Evolutionary conservation across 2,797 vertebrate species (phyloP), one percentile per base, ranked within the genome.

Genomic region (Lithobates pipiens): DNA sequence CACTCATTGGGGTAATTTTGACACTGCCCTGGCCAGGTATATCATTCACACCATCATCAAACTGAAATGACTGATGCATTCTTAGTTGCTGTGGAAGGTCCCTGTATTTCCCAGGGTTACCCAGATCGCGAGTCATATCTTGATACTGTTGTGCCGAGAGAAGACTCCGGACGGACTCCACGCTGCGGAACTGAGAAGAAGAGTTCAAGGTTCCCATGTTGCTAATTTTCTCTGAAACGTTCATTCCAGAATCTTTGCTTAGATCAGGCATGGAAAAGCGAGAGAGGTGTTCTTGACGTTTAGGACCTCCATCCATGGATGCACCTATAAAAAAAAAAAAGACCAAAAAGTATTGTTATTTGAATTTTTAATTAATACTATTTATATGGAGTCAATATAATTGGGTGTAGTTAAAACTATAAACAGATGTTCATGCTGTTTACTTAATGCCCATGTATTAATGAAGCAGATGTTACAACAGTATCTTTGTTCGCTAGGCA

Each of bases 231-330:
- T 99, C 97, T 0, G 97, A 99, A 86, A 97, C 89, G 0, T 98
- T 99, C 97, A 99, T 97, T 50, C 97, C 98, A 0, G 98, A 99
- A 94, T 99, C 98, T 92, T 99, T 99, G 94, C 98, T 99, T 89
- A 99, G 93, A 91, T 99, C 98, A 0, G 98, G 98, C 98, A 99
- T 99, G 16, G 98, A 99, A 91, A 99, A 99, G 34, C 96, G 95
- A 74, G 98, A 99, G 46, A 99, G 96, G 82, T 98, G 97, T 91
- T 99, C 98, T 90, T 98, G 98, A 63, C 96, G 95, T 89, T 96
- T 98, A 88, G 96, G 93, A 9, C 95, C 96, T 0, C 97, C 96
- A 0, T 99, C 97, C 1, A 95, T 95, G 0, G 97, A 98, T 84
- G 96, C 95, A 32, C 97, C 98, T 99, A 86, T 63, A 68, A 44